These are phyloP conservation scores for Rhinoptilus africanus DNA, from an alignment of 2,113 vertebrate species.

Conservation along the genomic window DNA sequence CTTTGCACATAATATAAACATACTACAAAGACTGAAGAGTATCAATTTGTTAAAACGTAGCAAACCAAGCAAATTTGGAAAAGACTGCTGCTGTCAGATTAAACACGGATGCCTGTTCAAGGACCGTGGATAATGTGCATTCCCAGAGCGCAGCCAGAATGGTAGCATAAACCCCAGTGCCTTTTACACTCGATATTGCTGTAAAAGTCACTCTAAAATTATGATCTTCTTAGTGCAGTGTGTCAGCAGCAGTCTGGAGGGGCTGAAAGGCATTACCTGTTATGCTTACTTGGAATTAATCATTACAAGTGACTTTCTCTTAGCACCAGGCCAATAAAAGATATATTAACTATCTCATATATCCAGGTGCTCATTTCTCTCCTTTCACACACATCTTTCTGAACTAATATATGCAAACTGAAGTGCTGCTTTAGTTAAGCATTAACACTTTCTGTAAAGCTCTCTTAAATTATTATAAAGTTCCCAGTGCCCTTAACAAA, in stretches of 20 bases:
- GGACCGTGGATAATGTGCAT: fast-evolving
- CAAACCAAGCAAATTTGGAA: neutral
- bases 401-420: neutral
- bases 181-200: neutral
- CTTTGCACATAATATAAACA: neutral
- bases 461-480: neutral
- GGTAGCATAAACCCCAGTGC: neutral
- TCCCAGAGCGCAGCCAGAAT: fast-evolving
- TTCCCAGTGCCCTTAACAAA: neutral
- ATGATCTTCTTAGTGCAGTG: neutral
- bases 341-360: neutral
- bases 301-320: neutral
- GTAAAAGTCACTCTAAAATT: neutral
- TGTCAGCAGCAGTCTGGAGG: neutral
- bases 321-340: neutral
- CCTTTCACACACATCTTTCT: neutral
- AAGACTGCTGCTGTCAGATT: neutral
- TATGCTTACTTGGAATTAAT: neutral
- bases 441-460: neutral
- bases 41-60: neutral
- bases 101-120: fast-evolving
- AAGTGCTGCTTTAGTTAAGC: neutral
- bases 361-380: neutral
- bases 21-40: neutral
- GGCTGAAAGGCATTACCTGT: neutral